These are phyloP conservation scores for Brachypalpus laphriformis DNA, from an alignment of 2,888 invertebrate species.

Conservation along the genomic window DNA sequence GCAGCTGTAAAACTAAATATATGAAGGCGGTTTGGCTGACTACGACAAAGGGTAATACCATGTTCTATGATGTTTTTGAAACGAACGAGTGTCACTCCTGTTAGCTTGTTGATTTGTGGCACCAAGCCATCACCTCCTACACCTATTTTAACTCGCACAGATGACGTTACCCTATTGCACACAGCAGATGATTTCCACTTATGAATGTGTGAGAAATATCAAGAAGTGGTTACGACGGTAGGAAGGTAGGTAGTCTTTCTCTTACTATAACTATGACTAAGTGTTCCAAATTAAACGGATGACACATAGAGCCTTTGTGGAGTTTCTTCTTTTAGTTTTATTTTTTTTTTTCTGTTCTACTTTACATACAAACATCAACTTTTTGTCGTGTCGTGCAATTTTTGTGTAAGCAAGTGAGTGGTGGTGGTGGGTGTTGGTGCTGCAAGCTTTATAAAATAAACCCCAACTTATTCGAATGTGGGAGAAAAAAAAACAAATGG, in stretches of 20 bases:
- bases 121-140: constrained; percentile 28
- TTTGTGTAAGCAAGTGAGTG: background rate
- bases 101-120: constrained; percentile 55
- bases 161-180: constrained; percentile 50
- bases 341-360: background rate
- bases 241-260: background rate
- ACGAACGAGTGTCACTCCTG: constrained; percentile 24
- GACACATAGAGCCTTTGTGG: constrained; percentile 47
- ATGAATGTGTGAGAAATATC: background rate
- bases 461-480: background rate
- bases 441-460: constrained; percentile 29
- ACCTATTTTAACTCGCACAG: constrained; percentile 31
- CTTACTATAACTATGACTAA: constrained; percentile 33
- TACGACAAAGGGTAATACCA: no score
- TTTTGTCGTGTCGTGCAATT: constrained; percentile 30
- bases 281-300: constrained; percentile 54
- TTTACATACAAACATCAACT: constrained; percentile 16
- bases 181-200: constrained; percentile 5
- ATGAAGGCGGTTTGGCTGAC: constrained; percentile 9
- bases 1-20: constrained; percentile 50
- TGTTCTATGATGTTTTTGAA: constrained; percentile 57
- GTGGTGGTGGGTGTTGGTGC: constrained; percentile 19
- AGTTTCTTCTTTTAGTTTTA: constrained; percentile 1
- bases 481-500: constrained; percentile 15
- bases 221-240: background rate